Conservation (phyloP, 2,113 vertebrate species). For the Hymenochirus boettgeri region DNA sequence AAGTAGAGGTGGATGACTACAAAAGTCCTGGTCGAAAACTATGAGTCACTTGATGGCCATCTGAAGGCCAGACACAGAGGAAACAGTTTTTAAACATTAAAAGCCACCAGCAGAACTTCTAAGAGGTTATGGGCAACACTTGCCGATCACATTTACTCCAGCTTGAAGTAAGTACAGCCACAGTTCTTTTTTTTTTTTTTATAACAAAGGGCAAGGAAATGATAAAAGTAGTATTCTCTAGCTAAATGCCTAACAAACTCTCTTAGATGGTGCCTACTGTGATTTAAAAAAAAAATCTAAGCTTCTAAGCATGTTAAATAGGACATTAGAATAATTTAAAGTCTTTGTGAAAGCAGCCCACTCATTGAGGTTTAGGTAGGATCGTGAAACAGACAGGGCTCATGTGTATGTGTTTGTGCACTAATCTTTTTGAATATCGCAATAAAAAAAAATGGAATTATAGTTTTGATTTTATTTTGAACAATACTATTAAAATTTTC, state of each 20-base stretch:
- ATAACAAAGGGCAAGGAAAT: neutral
- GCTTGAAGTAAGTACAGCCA: slow-evolving; percentile 54
- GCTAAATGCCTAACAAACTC: neutral
- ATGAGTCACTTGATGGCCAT: slow-evolving; percentile 62
- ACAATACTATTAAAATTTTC: slow-evolving; percentile 20
- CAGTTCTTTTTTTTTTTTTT: neutral
- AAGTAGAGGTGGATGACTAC: slow-evolving; percentile 56
- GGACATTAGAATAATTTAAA: neutral
- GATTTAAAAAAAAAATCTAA: neutral
- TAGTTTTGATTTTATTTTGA: slow-evolving; percentile 20
- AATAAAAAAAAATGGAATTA: slow-evolving; percentile 19
- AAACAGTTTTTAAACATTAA: slow-evolving; percentile 63
- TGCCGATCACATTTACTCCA: slow-evolving; percentile 64
- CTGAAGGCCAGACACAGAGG: slow-evolving; percentile 56
- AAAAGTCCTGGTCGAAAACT: slow-evolving; percentile 54
- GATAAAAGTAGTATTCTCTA: neutral
- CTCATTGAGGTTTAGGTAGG: neutral
- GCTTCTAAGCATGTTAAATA: neutral
- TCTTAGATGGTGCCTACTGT: neutral
- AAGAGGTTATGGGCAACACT: slow-evolving; percentile 61
- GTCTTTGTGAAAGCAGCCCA: neutral
- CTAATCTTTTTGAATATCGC: slow-evolving; percentile 8
- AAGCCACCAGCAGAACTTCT: slow-evolving; percentile 63
- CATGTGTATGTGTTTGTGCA: neutral
- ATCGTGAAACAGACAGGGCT: neutral